phyloP scores from a whole-genome alignment of 1,140 invertebrate species.

The Venturia canescens region DNA sequence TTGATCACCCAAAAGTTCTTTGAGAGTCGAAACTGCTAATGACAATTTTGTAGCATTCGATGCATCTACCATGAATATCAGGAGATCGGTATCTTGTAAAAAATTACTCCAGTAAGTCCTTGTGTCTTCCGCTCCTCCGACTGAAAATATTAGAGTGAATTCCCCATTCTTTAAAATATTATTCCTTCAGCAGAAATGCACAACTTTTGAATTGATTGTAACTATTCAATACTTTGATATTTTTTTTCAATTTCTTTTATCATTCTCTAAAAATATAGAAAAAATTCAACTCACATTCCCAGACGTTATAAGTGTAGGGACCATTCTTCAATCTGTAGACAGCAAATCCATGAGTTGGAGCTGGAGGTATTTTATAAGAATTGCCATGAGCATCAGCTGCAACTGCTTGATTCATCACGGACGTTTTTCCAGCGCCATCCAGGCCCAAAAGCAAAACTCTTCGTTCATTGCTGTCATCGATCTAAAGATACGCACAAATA shows the following conservation, averaged over 20 bases:
- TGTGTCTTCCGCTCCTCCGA: conserved; percentile 72
- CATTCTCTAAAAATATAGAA: not conserved
- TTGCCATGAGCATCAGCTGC: conserved; percentile 59
- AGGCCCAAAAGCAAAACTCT: conserved; percentile 73
- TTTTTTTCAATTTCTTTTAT: conserved; percentile 17
- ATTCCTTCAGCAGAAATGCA: too few species aligned
- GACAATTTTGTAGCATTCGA: conserved; percentile 67
- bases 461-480: conserved; percentile 71
- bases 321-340: conserved; percentile 70
- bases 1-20: conserved; percentile 71
- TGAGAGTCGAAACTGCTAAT: conserved; percentile 67
- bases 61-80: conserved; percentile 77
- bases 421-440: conserved; percentile 73
- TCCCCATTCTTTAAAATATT: too few species aligned
- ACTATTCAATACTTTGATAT: too few species aligned
- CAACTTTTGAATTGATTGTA: too few species aligned
- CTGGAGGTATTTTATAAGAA: conserved; percentile 55
- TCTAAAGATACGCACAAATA: conserved; percentile 53
- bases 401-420: conserved; percentile 70
- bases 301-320: conserved; percentile 68
- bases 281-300: conserved; percentile 68
- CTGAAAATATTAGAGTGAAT: too few species aligned
- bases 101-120: conserved; percentile 75
- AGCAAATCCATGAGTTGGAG: conserved; percentile 70
- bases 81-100: conserved; percentile 75